Conservation (phyloP, 1,140 invertebrate genomes). For the Philaenus spumarius region DNA sequence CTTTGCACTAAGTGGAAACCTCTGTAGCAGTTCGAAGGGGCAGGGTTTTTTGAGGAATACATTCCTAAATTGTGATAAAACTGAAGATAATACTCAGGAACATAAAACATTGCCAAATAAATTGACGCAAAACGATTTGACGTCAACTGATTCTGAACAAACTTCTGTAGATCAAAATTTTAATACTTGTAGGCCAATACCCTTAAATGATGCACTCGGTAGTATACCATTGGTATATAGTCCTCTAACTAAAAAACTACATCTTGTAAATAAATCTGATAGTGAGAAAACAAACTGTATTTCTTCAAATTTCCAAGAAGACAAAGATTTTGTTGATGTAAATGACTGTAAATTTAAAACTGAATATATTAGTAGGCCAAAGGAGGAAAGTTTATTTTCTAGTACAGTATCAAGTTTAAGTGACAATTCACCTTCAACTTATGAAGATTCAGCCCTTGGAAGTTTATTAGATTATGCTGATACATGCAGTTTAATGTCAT, state of each 20-base stretch:
- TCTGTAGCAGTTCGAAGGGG: background rate
- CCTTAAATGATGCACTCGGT: slow-evolving; percentile 26
- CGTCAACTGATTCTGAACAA: background rate
- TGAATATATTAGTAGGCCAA: slow-evolving; percentile 21
- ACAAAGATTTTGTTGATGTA: background rate
- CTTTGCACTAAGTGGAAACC: no score
- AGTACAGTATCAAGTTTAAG: slow-evolving; percentile 35
- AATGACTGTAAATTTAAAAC: background rate
- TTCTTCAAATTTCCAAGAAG: background rate
- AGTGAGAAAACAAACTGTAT: background rate
- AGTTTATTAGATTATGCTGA: slow-evolving; percentile 24
- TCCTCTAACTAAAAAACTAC: slow-evolving; percentile 38
- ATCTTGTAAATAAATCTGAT: slow-evolving; percentile 29
- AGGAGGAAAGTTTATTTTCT: slow-evolving; percentile 42
- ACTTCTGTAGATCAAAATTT: no score
- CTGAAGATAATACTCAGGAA: background rate
- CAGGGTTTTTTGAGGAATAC: background rate
- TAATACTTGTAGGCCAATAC: slow-evolving; percentile 12
- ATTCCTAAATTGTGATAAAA: background rate
- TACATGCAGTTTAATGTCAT: slow-evolving; percentile 19
- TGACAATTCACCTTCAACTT: slow-evolving; percentile 28
- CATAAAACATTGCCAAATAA: background rate
- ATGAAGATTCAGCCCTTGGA: slow-evolving; percentile 25
- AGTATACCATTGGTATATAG: slow-evolving; percentile 37
- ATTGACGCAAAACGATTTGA: slow-evolving; percentile 9